These are phyloP conservation scores for Python bivittatus DNA, from an alignment of 2,113 vertebrate genomes.

Conservation along the genomic window DNA sequence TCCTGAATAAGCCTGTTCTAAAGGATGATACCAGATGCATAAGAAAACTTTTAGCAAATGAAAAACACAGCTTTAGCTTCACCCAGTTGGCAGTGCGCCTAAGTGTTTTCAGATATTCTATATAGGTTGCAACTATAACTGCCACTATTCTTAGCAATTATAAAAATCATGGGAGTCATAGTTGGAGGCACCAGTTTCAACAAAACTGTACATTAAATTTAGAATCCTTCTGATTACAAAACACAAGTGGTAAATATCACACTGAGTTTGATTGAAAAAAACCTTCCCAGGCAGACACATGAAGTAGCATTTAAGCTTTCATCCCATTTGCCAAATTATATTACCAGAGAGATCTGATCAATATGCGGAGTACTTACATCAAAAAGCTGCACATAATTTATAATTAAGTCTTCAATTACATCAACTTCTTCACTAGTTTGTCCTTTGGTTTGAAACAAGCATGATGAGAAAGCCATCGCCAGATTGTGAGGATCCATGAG, in stretches of 20 bases:
- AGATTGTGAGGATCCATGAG: slow-evolving; percentile 85
- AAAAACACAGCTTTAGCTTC: background rate
- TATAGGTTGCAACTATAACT: background rate
- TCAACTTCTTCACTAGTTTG: slow-evolving; percentile 85
- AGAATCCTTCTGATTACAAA: background rate
- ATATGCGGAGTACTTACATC: slow-evolving; percentile 75
- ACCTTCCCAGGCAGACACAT: background rate
- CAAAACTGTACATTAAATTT: background rate
- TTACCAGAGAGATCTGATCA: background rate
- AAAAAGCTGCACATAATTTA: slow-evolving; percentile 91
- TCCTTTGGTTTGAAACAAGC: slow-evolving; percentile 92
- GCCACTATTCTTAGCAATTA: no score
- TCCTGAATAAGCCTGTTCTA: background rate
- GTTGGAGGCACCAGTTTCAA: background rate
- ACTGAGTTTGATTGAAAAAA: background rate
- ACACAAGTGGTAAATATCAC: background rate
- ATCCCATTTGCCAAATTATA: background rate
- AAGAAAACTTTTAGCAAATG: background rate
- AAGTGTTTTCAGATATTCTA: background rate
- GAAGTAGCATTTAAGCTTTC: background rate
- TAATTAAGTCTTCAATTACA: slow-evolving; percentile 91
- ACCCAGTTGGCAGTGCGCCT: no score
- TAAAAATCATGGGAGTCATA: background rate
- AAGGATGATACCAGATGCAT: background rate
- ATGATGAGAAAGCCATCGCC: slow-evolving; percentile 87